Evolutionary conservation across 2,888 invertebrate genomes (phyloP), one percentile per base, ranked within the genome.

Genomic region (Caenorhabditis becei): DNA sequence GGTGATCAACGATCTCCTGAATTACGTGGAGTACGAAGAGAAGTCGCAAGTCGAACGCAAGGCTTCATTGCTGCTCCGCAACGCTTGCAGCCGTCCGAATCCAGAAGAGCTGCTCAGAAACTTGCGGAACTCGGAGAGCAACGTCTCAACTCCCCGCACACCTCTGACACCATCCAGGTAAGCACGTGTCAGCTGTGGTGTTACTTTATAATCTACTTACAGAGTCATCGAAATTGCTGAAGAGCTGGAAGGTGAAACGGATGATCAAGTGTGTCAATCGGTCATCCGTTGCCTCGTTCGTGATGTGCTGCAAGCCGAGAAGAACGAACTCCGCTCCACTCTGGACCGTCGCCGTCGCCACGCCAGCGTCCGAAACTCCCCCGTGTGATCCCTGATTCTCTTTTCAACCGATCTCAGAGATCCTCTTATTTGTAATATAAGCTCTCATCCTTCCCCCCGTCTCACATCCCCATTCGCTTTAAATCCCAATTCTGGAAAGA

Each of bases 21-120:
- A 87, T 65, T 88, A 87, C 69, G 84, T 87, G 41, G 82, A 83
- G 32, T 87, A 87, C 61, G 87, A 87, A 49, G 86, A 87, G 51
- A 80, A 72, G 59, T 83, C 85, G 0, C 69, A 67, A 26, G 82
- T 79, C n/a, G 87, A 87, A 54, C 41, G 87, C 26, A 87, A 87
- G 75, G 77, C 75, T n/a, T 86, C 86, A 1, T 44, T 87, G 7
- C 69, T 86, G 7, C 74, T 87, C 10, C 69, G 74, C 23, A 81
- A 58, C 23, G 56, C 79, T 4, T 66, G 79, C 59, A 59, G 58
- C 20, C 70, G 67, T 20, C 82, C 75, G 1, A 63, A 80, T 65
- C 69, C 74, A 10, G 75, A 59, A 53, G 75, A 75, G 26, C 49
- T 80, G 11, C 37, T 75, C 4, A 18, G 59, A 35, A 75, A 65